Conservation (phyloP, 2,113 vertebrate genomes). For the Leptocoma aspasia region DNA sequence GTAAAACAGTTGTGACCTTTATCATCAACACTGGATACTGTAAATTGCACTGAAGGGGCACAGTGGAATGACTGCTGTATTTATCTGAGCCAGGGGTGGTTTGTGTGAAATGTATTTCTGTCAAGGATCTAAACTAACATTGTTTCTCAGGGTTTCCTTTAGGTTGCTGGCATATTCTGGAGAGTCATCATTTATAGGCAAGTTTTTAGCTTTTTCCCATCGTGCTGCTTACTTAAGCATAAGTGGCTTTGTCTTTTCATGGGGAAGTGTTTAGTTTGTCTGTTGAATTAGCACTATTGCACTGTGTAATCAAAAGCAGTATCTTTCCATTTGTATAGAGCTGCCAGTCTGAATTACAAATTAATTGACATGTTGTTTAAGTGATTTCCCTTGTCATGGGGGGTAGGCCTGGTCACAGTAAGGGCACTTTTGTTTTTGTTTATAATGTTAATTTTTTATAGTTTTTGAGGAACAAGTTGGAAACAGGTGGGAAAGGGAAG, state of each 20-base stretch:
- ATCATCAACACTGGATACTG: not conserved
- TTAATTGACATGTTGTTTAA: not conserved
- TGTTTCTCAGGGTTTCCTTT: not conserved
- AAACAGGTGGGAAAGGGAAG: not conserved
- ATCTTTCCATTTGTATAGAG: not conserved
- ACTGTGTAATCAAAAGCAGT: not conserved
- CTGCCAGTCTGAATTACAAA: not conserved
- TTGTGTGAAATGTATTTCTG: not conserved
- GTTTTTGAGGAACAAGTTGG: not conserved
- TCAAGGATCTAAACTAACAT: not conserved
- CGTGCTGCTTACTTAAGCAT: not conserved
- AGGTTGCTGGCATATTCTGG: not conserved
- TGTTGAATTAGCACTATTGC: not conserved
- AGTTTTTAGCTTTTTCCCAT: not conserved
- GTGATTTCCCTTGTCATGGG: not conserved
- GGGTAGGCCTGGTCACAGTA: not conserved
- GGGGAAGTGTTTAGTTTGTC: not conserved
- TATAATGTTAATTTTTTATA: not conserved
- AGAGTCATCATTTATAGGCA: not conserved
- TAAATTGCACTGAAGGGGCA: not conserved
- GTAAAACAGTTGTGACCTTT: not conserved
- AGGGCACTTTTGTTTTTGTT: not conserved
- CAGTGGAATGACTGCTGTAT: fast-evolving
- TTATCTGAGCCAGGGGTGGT: not conserved
- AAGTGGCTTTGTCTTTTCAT: not conserved